These are phyloP conservation scores for Oryzias celebensis DNA, from an alignment of 2,113 vertebrate species.

Conservation along the genomic window DNA sequence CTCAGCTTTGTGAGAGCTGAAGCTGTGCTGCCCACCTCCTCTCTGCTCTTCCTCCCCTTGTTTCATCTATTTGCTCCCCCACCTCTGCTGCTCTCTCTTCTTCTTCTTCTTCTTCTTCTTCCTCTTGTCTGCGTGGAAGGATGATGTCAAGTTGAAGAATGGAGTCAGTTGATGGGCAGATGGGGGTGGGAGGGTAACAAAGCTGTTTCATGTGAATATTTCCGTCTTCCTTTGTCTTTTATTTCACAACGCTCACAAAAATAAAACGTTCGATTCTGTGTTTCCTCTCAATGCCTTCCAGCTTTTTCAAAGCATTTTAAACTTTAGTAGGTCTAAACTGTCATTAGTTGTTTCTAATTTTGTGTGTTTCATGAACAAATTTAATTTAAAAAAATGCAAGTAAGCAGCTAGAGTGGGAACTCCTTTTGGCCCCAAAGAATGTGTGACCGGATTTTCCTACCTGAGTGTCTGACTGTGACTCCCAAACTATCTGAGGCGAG, in stretches of 20 bases:
- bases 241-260: slow-evolving; percentile 34
- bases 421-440: slow-evolving; percentile 34
- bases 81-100: slow-evolving; percentile 15
- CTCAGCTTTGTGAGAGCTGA: slow-evolving; percentile 61
- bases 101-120: slow-evolving; percentile 26
- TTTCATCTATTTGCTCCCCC: slow-evolving; percentile 40
- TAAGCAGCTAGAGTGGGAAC: slow-evolving; percentile 27
- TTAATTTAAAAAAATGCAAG: slow-evolving; percentile 12
- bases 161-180: slow-evolving; percentile 59
- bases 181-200: slow-evolving; percentile 48
- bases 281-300: slow-evolving; percentile 23
- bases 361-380: slow-evolving; percentile 18
- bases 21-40: slow-evolving; percentile 52
- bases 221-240: slow-evolving; percentile 44
- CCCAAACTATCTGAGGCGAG: slow-evolving; percentile 46
- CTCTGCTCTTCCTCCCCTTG: slow-evolving; percentile 29
- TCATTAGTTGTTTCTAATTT: slow-evolving; percentile 25
- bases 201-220: slow-evolving; percentile 51
- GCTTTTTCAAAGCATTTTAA: slow-evolving; percentile 34
- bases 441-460: slow-evolving; percentile 37
- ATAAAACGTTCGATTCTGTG: slow-evolving; percentile 2
- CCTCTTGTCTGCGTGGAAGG: slow-evolving; percentile 50
- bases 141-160: slow-evolving; percentile 68
- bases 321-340: slow-evolving; percentile 43
- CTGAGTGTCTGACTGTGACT: slow-evolving; percentile 38